Percentiles rank a stretch among this genome's conserved stretches.
Conservation (phyloP, 2,113 vertebrate species). For the Meriones unguiculatus region DNA sequence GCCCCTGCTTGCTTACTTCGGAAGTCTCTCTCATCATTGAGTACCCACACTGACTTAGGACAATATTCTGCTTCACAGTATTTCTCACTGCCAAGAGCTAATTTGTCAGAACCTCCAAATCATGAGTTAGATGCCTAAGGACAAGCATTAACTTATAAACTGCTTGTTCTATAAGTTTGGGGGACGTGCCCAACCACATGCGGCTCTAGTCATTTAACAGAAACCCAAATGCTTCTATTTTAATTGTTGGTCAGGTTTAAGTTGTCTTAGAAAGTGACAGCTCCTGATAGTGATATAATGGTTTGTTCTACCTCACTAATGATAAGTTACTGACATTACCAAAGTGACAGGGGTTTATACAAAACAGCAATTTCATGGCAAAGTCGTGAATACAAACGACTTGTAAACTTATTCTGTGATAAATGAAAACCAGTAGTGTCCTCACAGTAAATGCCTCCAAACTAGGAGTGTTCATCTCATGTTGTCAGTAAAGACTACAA, state of each 20-base stretch:
- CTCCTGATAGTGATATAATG: conserved; percentile 71
- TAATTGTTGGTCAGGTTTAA: conserved; percentile 60
- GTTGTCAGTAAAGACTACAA: conserved; percentile 19
- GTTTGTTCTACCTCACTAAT: conserved; percentile 68
- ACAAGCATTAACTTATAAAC: conserved; percentile 44
- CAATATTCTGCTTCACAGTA: background rate
- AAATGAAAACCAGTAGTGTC: conserved; percentile 66
- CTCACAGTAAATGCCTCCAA: background rate
- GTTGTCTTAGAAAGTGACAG: conserved; percentile 44
- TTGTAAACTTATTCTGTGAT: conserved; percentile 52
- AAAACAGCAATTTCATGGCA: conserved; percentile 64
- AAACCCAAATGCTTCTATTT: conserved; percentile 57
- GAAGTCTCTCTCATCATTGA: background rate
- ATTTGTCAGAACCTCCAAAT: background rate
- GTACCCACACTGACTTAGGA: background rate
- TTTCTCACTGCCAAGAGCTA: background rate
- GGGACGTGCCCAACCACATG: background rate
- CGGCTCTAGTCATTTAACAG: background rate
- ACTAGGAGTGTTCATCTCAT: background rate
- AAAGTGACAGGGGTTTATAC: conserved; percentile 72
- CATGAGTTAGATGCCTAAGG: background rate
- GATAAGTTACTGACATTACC: conserved; percentile 69
- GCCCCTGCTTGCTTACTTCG: too few species aligned
- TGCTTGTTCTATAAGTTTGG: conserved; percentile 32
- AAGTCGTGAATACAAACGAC: conserved; percentile 68